Evolutionary conservation across 1,140 invertebrate species (phyloP).

Genomic region (Lordiphosa stackelbergi): DNA sequence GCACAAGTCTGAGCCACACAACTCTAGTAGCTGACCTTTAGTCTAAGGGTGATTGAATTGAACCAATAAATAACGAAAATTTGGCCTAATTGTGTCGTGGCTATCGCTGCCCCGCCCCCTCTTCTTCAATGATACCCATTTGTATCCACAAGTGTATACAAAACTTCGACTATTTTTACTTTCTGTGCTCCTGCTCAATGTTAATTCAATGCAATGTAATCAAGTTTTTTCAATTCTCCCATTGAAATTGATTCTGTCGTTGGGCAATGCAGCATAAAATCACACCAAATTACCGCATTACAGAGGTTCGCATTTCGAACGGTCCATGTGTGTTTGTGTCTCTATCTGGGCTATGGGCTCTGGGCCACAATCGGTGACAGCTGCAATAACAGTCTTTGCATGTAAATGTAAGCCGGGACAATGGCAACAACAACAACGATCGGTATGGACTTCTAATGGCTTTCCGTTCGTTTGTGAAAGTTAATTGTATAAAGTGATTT

Average conservation of each 20-base stretch:
- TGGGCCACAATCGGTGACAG: constrained; percentile 27
- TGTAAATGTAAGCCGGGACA: constrained; percentile 49
- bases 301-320: constrained; percentile 11
- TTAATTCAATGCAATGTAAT: constrained; percentile 33
- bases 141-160: too few relatives aligned
- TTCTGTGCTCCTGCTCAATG: constrained; percentile 4
- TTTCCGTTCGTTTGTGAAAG: constrained; percentile 22
- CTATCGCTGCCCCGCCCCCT: too few relatives aligned
- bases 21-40: too few relatives aligned
- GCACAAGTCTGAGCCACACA: too few relatives aligned
- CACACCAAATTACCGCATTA: constrained; percentile 30
- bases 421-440: constrained; percentile 11
- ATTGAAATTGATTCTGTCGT: constrained; percentile 35
- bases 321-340: constrained; percentile 13
- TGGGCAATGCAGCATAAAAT: constrained; percentile 19
- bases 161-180: too few relatives aligned
- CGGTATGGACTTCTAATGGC: constrained; percentile 14
- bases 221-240: constrained; percentile 17
- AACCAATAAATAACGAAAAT: too few relatives aligned
- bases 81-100: too few relatives aligned
- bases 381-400: constrained; percentile 63
- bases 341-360: constrained; percentile 3
- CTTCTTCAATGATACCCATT: too few relatives aligned
- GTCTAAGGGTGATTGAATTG: too few relatives aligned
- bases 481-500: constrained; percentile 57